Evolutionary conservation across 2,797 vertebrate species (phyloP).

Genomic region (Brachyrhaphis roseni): DNA sequence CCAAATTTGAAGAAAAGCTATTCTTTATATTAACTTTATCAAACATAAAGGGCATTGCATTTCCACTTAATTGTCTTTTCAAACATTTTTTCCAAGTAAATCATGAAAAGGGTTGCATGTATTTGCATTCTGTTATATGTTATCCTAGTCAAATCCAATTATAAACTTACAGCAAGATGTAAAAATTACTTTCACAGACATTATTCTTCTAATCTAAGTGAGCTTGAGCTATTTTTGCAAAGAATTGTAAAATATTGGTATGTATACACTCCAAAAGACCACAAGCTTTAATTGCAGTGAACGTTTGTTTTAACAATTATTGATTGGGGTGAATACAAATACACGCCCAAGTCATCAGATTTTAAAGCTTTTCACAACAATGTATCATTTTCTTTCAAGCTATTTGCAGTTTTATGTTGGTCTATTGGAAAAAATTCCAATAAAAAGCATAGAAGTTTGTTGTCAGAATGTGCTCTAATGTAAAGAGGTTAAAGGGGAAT

Average conservation of each 20-base stretch:
- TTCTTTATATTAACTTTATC: neutral
- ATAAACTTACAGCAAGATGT: neutral
- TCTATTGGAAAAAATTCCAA: neutral
- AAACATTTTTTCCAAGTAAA: neutral
- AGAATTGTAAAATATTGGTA: neutral
- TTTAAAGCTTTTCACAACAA: neutral
- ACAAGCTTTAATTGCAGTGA: neutral
- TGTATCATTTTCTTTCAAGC: neutral
- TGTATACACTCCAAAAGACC: neutral
- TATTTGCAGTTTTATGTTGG: neutral
- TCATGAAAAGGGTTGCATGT: neutral
- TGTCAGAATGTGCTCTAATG: neutral
- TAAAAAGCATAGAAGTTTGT: neutral
- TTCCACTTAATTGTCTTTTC: neutral
- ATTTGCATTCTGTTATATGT: neutral
- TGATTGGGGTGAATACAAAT: neutral
- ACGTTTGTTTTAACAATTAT: neutral
- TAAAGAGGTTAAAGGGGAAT: neutral
- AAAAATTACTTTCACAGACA: neutral
- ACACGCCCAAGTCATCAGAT: neutral
- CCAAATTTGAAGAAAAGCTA: neutral
- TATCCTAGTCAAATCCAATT: neutral
- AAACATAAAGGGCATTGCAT: neutral
- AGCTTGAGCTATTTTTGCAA: neutral
- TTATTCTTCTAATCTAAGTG: neutral